phyloP scores from a whole-genome alignment of 2,797 vertebrate species.

The Glossophaga mutica region DNA sequence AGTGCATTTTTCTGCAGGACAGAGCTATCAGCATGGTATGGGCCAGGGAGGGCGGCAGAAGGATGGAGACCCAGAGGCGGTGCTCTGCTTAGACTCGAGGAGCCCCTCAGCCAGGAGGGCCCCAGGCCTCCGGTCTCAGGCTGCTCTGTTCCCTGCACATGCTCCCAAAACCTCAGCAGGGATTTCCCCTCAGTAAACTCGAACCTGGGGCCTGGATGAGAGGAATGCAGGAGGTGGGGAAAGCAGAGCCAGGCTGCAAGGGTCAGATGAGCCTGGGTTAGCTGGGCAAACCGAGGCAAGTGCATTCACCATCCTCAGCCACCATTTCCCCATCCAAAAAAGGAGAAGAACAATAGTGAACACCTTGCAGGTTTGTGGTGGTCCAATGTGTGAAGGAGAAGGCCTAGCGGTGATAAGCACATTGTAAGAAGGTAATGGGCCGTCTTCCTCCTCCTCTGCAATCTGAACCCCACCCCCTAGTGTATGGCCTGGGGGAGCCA shows the following conservation, averaged over 20 bases:
- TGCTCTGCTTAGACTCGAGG: background rate
- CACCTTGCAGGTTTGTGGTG: background rate
- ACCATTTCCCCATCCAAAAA: background rate
- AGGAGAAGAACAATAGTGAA: background rate
- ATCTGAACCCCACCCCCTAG: background rate
- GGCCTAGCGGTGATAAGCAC: background rate
- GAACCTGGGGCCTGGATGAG: background rate
- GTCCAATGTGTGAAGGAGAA: background rate
- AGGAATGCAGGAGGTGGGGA: background rate
- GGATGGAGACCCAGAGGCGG: background rate
- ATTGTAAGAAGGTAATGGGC: background rate
- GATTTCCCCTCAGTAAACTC: background rate
- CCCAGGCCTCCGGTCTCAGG: background rate
- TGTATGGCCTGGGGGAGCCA: background rate
- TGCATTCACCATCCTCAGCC: background rate
- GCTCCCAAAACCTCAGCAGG: background rate
- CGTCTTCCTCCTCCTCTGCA: background rate
- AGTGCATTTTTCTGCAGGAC: slow-evolving; percentile 40
- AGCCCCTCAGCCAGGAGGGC: background rate
- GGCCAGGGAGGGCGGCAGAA: background rate
- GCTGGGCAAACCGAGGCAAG: background rate
- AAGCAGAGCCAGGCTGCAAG: background rate
- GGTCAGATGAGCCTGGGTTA: background rate
- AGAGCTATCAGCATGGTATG: background rate
- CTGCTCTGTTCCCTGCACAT: background rate